Base-by-base conservation (phyloP, 2,113 vertebrate genomes). In the Tychaedon coryphoeus region DNA sequence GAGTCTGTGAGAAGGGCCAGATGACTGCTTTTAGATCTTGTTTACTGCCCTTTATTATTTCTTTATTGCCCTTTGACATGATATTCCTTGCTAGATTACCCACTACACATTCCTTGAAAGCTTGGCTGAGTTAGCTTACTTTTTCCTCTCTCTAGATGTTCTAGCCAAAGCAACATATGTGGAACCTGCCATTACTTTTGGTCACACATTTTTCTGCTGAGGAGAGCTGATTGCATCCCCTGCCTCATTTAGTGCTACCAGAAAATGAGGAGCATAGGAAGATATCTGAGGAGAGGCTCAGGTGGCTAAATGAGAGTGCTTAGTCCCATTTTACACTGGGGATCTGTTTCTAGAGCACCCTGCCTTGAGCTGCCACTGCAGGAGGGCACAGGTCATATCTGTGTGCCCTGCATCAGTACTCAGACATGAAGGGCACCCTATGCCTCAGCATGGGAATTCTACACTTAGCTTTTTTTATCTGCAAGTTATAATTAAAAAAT, bases 21-120 rank as follows among this genome's bases (percentile, higher is more conserved):
- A 82, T 79, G 64, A 92, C n/a, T 69, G 58, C 36, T 71, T 81
- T 93, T 87, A 84, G 60, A 38, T 65, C 24, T 81, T 14, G 6
- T 70, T 90, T 83, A 83, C 45, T 88, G 53, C 13, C 72, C 62
- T 79, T 83, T 92, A 26, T 54, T 45, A 76, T 0, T 3, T 72
- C 45, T 83, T 76, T 62, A 88, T 50, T 70, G 51, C 34, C 64
- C 34, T 61, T 54, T 14, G 62, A 43, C 51, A 54, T 50, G 57
- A 22, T 58, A 76, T 36, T 54, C 40, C 26, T 83, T 33, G 22
- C 14, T 66, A 83, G 58, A 72, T 74, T 84, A 66, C 24, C 29
- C 34, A 20, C 33, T 60, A 19, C 26, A 64, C 14, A 12, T 80
- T 88, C 50, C 33, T 54, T 53, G 67, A 76, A 88, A 67, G 4